These are phyloP conservation scores for Dromaius novaehollandiae DNA, from an alignment of 2,113 vertebrate genomes.

Conservation along the genomic window DNA sequence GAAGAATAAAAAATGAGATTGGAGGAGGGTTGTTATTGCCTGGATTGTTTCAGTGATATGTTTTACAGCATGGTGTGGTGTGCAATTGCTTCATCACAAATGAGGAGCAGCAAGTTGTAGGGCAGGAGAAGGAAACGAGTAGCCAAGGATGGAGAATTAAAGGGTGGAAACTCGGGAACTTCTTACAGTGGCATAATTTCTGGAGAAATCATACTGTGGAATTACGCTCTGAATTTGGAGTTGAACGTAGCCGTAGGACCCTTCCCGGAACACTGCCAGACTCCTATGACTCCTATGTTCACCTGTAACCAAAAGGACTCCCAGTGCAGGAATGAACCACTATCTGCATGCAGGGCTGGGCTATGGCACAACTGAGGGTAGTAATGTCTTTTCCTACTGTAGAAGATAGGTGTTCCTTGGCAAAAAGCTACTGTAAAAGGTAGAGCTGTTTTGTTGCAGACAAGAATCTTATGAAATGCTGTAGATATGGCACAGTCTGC, in stretches of 20 bases:
- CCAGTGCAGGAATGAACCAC: neutral
- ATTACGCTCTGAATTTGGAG: neutral
- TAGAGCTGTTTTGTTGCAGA: neutral
- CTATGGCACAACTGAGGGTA: neutral
- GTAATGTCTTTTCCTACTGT: neutral
- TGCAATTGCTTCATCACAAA: fast-evolving
- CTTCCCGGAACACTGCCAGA: neutral
- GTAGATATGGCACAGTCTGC: neutral
- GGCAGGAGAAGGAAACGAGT: neutral
- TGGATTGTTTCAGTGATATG: neutral
- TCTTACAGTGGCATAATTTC: neutral
- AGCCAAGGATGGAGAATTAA: neutral
- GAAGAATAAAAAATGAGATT: neutral
- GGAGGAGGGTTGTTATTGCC: neutral
- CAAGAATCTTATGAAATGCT: neutral
- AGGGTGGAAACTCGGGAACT: neutral
- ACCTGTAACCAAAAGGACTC: neutral
- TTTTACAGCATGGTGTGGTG: neutral
- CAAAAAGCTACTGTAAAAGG: neutral
- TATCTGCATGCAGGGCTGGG: neutral
- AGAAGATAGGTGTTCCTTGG: neutral
- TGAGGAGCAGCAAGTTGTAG: neutral
- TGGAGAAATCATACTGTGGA: neutral
- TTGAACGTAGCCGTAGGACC: neutral
- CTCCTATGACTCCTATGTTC: neutral